Conservation (phyloP, 2,888 invertebrate species). For the Agelastica alni region DNA sequence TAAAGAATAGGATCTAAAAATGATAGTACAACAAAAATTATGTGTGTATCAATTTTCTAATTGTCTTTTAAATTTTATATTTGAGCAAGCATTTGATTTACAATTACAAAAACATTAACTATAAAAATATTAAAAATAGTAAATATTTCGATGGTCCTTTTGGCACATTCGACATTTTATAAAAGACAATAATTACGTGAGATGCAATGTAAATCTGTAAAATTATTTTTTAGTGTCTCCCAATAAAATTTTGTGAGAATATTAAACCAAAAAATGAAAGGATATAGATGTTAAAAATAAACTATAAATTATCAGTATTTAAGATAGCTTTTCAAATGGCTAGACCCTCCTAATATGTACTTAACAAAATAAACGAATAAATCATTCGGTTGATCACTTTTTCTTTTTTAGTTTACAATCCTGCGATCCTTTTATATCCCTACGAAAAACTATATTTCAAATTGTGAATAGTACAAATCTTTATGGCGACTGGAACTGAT, state of each 20-base stretch:
- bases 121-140: neutral
- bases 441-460: no score
- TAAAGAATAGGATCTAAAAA: no score
- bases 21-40: no score
- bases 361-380: conserved; percentile 53
- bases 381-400: conserved; percentile 50
- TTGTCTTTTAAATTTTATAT: no score
- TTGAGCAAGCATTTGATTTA: no score
- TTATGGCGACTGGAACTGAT: no score
- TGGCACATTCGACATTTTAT: conserved; percentile 13
- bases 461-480: no score
- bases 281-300: conserved; percentile 54
- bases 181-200: conserved; percentile 33
- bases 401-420: conserved; percentile 26
- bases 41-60: no score
- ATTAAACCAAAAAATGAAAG: conserved; percentile 39
- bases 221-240: conserved; percentile 13
- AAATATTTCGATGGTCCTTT: neutral
- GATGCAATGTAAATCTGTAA: conserved; percentile 18
- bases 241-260: conserved; percentile 41
- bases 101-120: no score
- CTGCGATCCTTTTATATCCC: neutral
- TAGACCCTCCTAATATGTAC: conserved; percentile 58
- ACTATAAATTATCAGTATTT: conserved; percentile 59
- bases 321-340: conserved; percentile 58